Evolutionary conservation across 2,888 invertebrate species (phyloP).

Genomic region (Balanococcus diminutus): DNA sequence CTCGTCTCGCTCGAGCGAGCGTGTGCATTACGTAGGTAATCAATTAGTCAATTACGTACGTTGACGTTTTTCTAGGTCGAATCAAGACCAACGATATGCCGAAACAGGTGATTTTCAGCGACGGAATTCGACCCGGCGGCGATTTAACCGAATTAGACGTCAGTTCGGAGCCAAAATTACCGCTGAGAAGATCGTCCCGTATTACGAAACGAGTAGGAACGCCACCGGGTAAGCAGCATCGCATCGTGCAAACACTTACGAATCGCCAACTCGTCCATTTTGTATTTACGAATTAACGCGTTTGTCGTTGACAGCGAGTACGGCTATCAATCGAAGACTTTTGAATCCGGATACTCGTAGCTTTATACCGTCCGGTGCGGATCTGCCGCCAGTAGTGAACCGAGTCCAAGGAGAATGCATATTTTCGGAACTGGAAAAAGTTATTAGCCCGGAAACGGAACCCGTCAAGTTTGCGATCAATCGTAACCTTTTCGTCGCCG

Average conservation of each 20-base stretch:
- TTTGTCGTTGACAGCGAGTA: not conserved
- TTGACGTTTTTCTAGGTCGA: conserved; percentile 57
- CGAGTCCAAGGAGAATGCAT: conserved; percentile 62
- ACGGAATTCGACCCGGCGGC: conserved; percentile 86
- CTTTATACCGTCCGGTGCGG: conserved; percentile 66
- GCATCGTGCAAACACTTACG: not conserved
- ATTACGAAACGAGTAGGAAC: conserved; percentile 61
- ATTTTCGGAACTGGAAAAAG: conserved; percentile 67
- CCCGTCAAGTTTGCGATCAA: conserved; percentile 76
- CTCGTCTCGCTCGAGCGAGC: not conserved
- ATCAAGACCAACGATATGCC: conserved; percentile 59
- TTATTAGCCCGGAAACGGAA: conserved; percentile 66
- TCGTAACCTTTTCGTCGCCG: conserved; percentile 74
- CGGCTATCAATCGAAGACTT: conserved; percentile 59
- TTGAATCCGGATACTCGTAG: conserved; percentile 69
- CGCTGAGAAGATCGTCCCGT: conserved; percentile 60
- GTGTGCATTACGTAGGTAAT: no score
- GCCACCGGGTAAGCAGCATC: conserved; percentile 59
- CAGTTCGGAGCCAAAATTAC: conserved; percentile 66
- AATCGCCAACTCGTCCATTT: no score
- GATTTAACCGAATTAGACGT: conserved; percentile 80
- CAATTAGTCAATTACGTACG: no score
- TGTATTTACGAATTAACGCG: no score
- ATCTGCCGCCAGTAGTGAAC: conserved; percentile 60
- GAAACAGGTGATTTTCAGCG: conserved; percentile 79